Evolutionary conservation across 2,888 invertebrate genomes (phyloP).

Genomic region (Celastrina argiolus): DNA sequence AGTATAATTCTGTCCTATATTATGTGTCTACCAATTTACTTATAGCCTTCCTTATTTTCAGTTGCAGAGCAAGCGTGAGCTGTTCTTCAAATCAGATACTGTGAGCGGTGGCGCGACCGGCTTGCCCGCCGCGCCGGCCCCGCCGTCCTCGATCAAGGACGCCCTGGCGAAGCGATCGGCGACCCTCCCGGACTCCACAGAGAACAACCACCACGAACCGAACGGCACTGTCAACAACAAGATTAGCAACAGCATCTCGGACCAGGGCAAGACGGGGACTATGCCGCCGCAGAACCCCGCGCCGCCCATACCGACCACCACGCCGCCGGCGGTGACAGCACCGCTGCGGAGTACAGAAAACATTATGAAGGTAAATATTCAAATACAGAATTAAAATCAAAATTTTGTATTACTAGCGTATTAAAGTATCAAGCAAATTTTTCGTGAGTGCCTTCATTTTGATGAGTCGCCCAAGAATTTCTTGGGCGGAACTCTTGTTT

Average conservation of each 20-base stretch:
- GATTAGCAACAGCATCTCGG: constrained; percentile 65
- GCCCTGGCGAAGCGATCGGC: constrained; percentile 67
- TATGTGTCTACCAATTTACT: not conserved
- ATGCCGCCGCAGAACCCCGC: constrained; percentile 68
- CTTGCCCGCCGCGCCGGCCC: constrained; percentile 69
- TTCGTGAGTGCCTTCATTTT: too few relatives aligned
- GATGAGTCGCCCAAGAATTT: too few relatives aligned
- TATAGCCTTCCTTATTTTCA: constrained; percentile 56
- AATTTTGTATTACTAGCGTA: too few relatives aligned
- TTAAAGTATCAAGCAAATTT: too few relatives aligned
- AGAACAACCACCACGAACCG: constrained; percentile 72
- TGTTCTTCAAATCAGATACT: constrained; percentile 88
- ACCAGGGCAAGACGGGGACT: constrained; percentile 59
- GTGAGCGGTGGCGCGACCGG: constrained; percentile 68
- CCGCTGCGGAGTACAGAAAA: constrained; percentile 69
- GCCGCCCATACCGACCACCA: constrained; percentile 63
- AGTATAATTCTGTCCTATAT: too few relatives aligned
- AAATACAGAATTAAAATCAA: too few relatives aligned
- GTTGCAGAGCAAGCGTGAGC: constrained; percentile 91
- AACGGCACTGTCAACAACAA: constrained; percentile 59
- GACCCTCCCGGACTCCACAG: constrained; percentile 63
- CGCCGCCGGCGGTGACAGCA: constrained; percentile 49
- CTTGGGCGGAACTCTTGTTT: too few relatives aligned
- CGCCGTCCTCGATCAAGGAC: constrained; percentile 71
- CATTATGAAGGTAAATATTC: constrained; percentile 69